Conservation (phyloP, 2,797 vertebrate genomes). For the Emys orbicularis region DNA sequence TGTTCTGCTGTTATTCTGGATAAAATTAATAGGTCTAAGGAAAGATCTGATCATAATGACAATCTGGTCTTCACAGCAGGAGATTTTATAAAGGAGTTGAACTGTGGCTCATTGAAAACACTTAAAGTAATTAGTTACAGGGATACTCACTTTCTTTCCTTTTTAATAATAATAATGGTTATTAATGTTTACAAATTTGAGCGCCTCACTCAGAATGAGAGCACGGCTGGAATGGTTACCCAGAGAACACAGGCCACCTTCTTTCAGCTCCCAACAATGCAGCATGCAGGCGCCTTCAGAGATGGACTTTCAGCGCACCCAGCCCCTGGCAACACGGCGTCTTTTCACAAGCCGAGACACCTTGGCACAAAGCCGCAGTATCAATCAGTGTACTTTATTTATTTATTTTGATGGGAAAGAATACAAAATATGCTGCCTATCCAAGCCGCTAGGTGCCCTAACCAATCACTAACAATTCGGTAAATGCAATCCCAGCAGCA, state of each 20-base stretch:
- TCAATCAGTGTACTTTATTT: neutral
- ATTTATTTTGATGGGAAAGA: neutral
- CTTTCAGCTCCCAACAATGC: neutral
- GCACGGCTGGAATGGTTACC: constrained; percentile 5
- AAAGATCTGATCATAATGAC: constrained; percentile 80
- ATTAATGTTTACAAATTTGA: constrained; percentile 84
- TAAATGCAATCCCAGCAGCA: neutral
- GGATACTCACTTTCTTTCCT: constrained; percentile 79
- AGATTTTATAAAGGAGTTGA: constrained; percentile 80
- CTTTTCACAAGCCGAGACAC: neutral
- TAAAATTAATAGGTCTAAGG: constrained; percentile 83
- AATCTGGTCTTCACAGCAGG: constrained; percentile 82
- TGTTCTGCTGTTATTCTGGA: constrained; percentile 81
- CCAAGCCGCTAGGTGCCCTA: neutral
- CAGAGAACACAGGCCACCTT: neutral
- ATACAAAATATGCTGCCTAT: neutral
- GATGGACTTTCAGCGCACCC: accelerated
- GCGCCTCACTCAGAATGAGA: constrained; percentile 64
- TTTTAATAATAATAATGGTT: constrained; percentile 82
- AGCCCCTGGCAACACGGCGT: accelerated
- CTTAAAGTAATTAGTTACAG: constrained; percentile 84
- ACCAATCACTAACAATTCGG: neutral
- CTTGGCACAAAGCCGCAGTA: neutral
- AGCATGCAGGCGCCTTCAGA: accelerated
- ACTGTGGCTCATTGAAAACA: constrained; percentile 81